phyloP scores from a whole-genome alignment of 2,797 vertebrate species.

The Hylomyscus alleni region DNA sequence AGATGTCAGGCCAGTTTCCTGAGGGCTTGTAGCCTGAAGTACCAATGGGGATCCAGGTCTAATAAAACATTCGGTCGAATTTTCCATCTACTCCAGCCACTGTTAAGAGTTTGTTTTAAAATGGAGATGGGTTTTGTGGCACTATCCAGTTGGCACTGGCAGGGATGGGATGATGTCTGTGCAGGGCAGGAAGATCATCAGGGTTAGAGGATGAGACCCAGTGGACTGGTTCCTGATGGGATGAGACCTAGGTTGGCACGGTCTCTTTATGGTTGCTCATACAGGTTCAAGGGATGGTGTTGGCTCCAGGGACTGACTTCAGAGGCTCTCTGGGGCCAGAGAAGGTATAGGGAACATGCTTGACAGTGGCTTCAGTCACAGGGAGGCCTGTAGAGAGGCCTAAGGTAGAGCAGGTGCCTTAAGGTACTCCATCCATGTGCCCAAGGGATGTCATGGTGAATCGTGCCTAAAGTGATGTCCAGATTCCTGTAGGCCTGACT shows the following conservation, averaged over 20 bases:
- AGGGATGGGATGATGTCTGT: background rate
- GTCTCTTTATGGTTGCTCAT: fast-evolving
- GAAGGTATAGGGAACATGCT: background rate
- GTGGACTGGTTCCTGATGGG: background rate
- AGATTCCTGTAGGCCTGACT: background rate
- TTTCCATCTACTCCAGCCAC: background rate
- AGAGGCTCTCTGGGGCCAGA: background rate
- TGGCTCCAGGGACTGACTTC: background rate
- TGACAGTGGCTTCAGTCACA: background rate
- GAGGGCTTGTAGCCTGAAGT: background rate
- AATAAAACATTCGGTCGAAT: background rate
- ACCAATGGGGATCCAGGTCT: background rate
- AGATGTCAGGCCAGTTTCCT: background rate
- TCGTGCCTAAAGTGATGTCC: background rate
- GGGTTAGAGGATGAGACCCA: background rate
- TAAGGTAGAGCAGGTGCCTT: background rate
- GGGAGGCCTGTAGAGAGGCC: background rate
- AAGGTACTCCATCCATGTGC: background rate
- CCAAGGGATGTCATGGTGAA: too few species aligned
- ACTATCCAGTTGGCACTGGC: fast-evolving
- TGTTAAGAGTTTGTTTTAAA: background rate
- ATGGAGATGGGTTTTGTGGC: background rate
- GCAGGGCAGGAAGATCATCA: background rate
- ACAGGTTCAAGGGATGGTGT: background rate
- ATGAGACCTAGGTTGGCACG: fast-evolving